Evolutionary conservation across 2,797 vertebrate species (phyloP).

Genomic region (Clarias fuscus): DNA sequence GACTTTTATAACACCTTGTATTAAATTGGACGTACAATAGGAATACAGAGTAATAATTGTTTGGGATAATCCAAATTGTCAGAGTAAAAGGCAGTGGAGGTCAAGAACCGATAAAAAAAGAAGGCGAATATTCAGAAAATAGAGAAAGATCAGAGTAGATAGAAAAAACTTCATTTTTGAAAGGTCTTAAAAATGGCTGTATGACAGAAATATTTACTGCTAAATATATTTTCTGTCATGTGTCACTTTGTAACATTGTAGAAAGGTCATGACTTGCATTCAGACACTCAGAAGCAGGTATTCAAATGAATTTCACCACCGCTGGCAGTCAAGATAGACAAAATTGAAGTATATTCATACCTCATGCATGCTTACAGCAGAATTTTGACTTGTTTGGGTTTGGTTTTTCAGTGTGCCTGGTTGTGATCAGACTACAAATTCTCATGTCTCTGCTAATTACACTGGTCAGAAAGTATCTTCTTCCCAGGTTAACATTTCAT

Average conservation of each 20-base stretch:
- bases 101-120: background rate
- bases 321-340: background rate
- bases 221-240: background rate
- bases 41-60: background rate
- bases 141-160: background rate
- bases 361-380: background rate
- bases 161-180: background rate
- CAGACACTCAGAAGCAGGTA: background rate
- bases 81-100: background rate
- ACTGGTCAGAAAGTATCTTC: slow-evolving; percentile 59
- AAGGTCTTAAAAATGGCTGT: background rate
- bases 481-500: slow-evolving; percentile 63
- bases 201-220: background rate
- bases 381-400: background rate
- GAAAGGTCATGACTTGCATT: background rate
- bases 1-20: slow-evolving; percentile 60
- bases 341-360: too few relatives aligned
- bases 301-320: background rate
- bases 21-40: background rate
- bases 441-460: slow-evolving; percentile 49
- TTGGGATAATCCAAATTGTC: background rate
- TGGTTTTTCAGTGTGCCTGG: slow-evolving; percentile 29
- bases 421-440: slow-evolving; percentile 48
- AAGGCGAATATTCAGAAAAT: background rate
- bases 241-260: slow-evolving; percentile 3